Conservation (phyloP, 1,140 invertebrate species). For the Chymomyza costata region DNA sequence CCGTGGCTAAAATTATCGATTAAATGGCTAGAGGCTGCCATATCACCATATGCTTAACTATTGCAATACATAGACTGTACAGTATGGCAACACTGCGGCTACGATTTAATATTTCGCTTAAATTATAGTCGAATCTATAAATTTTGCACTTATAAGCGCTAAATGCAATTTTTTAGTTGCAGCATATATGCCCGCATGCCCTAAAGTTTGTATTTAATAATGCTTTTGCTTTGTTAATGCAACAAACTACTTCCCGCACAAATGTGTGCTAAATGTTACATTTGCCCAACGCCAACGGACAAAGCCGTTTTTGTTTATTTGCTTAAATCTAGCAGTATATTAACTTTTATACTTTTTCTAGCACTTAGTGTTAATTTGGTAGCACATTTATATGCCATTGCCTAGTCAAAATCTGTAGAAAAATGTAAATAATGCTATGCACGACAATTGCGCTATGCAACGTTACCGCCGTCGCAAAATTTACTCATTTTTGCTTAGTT, state of each 20-base stretch:
- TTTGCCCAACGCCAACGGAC: too few species aligned
- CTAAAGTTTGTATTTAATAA: too few species aligned
- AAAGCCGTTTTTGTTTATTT: too few species aligned
- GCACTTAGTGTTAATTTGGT: not conserved
- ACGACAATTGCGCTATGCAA: slow-evolving; percentile 1
- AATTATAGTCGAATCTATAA: too few species aligned
- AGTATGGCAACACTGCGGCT: slow-evolving; percentile 37
- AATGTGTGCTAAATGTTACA: too few species aligned
- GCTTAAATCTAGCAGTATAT: not conserved
- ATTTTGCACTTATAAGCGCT: slow-evolving; percentile 26
- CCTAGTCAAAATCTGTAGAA: not conserved
- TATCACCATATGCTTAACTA: slow-evolving; percentile 8
- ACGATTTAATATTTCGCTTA: slow-evolving; percentile 59
- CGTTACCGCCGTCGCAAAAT: slow-evolving; percentile 4
- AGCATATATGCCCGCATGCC: too few species aligned
- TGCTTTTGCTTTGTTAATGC: too few species aligned
- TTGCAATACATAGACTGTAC: not conserved
- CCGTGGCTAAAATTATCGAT: slow-evolving; percentile 51
- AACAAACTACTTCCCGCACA: too few species aligned
- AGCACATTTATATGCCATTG: not conserved
- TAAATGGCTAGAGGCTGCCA: slow-evolving; percentile 47
- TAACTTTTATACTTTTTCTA: not conserved
- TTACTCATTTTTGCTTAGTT: too few species aligned
- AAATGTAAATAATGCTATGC: slow-evolving; percentile 1
- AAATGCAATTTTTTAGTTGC: not conserved